A percentile compares a stretch with the other conserved stretches of the same genome.
Evolutionary conservation across 2,113 vertebrate species (phyloP).

Genomic region (Budorcas taxicolor): DNA sequence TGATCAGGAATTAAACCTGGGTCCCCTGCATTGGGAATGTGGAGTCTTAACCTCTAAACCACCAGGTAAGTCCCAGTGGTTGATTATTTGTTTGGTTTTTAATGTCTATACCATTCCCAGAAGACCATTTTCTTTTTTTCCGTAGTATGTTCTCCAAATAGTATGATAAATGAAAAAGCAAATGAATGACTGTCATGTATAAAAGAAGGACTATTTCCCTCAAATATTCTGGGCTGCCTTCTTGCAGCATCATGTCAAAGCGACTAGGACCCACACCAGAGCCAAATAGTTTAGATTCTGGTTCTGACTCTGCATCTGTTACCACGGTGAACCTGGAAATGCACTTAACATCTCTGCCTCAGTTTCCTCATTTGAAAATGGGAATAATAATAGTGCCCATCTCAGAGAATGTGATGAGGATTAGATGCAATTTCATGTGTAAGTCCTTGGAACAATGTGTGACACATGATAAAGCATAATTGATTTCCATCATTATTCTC

Average conservation of each 20-base stretch:
- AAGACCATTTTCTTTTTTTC: background rate
- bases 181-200: background rate
- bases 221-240: background rate
- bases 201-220: background rate
- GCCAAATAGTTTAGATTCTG: background rate
- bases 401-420: background rate
- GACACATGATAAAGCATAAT: background rate
- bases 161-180: background rate
- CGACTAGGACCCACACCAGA: no score
- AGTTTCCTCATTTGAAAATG: background rate
- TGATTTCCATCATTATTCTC: background rate
- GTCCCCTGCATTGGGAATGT: background rate
- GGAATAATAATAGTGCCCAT: background rate
- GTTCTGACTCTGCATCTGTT: background rate
- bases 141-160: background rate
- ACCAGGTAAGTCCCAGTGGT: background rate
- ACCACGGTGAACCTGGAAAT: background rate
- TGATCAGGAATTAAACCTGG: background rate
- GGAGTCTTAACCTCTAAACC: background rate
- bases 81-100: constrained; percentile 7
- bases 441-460: background rate
- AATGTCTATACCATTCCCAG: background rate
- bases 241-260: background rate
- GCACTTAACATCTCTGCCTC: background rate
- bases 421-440: background rate